These are phyloP conservation scores for Caiman crocodilus DNA, from an alignment of 2,797 vertebrate genomes.

Conservation along the genomic window DNA sequence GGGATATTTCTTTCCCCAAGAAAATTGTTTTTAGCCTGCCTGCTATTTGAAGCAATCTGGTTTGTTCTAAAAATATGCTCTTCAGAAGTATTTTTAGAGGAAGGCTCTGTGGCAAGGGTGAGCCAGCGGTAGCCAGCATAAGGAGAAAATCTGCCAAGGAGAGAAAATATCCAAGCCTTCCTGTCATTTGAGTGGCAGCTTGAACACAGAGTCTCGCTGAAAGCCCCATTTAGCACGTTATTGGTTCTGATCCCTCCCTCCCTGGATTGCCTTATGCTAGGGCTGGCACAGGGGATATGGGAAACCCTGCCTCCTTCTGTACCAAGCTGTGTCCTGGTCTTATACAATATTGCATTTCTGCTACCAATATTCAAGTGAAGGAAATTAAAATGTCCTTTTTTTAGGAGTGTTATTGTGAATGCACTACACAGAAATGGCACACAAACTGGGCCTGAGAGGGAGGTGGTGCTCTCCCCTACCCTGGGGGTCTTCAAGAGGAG, in stretches of 20 bases:
- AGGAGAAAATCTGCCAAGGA: rapidly evolving
- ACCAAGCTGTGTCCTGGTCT: background rate
- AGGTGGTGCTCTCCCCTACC: no score
- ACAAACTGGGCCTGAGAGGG: background rate
- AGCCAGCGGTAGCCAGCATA: background rate
- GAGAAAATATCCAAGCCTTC: conserved; percentile 41
- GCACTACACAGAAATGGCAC: background rate
- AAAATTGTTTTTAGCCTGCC: background rate
- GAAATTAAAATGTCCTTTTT: background rate
- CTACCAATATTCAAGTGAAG: background rate
- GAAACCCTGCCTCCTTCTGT: background rate
- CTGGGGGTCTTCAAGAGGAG: no score
- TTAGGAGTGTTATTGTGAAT: background rate
- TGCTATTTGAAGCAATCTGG: background rate
- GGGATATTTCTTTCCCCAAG: background rate
- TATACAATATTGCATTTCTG: background rate
- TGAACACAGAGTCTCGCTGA: conserved; percentile 14
- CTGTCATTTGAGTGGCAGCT: conserved; percentile 22
- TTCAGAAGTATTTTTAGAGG: conserved; percentile 2
- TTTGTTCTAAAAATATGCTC: rapidly evolving
- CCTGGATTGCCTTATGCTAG: background rate
- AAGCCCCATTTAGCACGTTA: background rate
- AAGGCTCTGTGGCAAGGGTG: background rate
- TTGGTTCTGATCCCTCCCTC: background rate
- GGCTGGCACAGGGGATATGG: background rate